Evolutionary conservation across 1,140 invertebrate species (phyloP), one percentile per base, ranked within the genome.

Genomic region (Antheraea pernyi): DNA sequence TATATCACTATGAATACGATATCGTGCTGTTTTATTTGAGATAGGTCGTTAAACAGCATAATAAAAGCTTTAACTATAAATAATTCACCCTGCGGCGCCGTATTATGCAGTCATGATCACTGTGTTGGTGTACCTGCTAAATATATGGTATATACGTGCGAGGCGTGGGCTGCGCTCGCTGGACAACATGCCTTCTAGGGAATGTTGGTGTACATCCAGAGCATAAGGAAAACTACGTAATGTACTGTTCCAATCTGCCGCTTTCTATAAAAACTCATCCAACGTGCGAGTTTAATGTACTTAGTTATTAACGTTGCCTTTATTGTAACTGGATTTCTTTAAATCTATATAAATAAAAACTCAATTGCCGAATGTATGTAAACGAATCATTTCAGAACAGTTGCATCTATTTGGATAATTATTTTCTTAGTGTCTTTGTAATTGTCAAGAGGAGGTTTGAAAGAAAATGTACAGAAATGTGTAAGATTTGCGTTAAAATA

Each of bases 121-220:
- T 42, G 8, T 42, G 11, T 42, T 42, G 8, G 39, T 11, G 39
- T 42, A 42, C 39, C 11, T 42, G 39, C 39, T 42, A 10, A 42
- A 42, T 42, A 42, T 42, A 42, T 42, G 11, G 39, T 42, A 42
- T 42, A 42, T 42, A 42, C 0, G 39, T 7, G 74, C 58, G 71
- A 74, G 80, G 78, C 77, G 85, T 88, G 83, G 86, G 85, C 78
- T 82, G 75, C 19, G 75, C 74, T 61, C 70, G 78, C 78, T 78
- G 73, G 79, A 78, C 85, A 64, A 81, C 81, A 73, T 78, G 78
- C 88, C 87, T 84, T 91, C 67, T 91, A 91, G 80, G 88, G 88
- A 82, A 90, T 83, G 81, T 86, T 85, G 86, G 74, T 76, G 77
- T 77, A 78, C 77, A 85, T 84, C 83, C 82, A 81, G 73, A 77